These are phyloP conservation scores for Cinclus cinclus DNA, from an alignment of 2,113 vertebrate genomes.

Conservation along the genomic window DNA sequence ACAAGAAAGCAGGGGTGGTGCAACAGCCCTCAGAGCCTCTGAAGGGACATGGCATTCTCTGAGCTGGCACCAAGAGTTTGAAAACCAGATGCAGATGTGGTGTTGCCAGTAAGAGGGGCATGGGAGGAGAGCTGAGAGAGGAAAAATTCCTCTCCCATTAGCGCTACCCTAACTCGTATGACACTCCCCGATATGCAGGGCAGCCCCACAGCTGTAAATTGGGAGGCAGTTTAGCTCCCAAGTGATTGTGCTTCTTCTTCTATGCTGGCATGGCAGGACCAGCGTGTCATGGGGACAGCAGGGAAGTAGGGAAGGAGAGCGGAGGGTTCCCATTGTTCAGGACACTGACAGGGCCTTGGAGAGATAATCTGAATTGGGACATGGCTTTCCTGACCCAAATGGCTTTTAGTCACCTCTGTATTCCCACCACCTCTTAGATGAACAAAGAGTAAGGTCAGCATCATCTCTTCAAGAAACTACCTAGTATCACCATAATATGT, in stretches of 20 bases:
- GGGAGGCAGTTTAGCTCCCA: background rate
- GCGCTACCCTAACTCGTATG: rapidly evolving
- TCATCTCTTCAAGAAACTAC: background rate
- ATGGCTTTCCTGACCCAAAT: background rate
- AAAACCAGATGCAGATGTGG: background rate
- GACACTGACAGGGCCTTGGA: background rate
- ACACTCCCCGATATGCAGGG: rapidly evolving
- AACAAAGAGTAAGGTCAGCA: background rate
- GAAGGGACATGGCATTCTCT: background rate
- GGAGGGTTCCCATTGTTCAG: background rate
- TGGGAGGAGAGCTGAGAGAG: background rate
- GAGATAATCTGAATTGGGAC: background rate
- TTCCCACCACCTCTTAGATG: background rate
- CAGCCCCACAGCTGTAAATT: background rate
- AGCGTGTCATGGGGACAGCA: background rate
- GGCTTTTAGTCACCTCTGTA: background rate
- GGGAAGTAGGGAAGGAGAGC: background rate
- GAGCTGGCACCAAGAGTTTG: background rate
- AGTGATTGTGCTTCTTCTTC: background rate
- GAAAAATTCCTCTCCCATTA: background rate
- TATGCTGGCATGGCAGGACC: background rate
- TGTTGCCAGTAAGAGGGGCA: background rate
- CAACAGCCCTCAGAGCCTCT: background rate
- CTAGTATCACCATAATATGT: background rate
- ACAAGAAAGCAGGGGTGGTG: background rate